Conservation (phyloP, 2,888 invertebrate species). For the Epirrhoe tristata region DNA sequence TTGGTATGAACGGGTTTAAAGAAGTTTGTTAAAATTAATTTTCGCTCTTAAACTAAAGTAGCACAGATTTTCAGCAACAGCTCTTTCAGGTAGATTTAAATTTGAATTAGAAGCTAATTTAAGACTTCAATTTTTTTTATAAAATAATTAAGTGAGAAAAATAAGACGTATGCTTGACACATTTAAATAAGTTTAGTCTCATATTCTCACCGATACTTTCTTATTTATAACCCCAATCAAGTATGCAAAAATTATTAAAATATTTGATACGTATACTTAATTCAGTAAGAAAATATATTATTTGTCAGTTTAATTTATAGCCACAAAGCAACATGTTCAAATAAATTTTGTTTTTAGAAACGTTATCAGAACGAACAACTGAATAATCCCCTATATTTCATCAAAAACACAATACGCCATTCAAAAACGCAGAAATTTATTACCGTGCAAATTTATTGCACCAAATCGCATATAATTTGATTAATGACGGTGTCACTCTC, state of each 20-base stretch:
- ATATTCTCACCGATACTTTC: neutral
- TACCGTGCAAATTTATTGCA: conserved; percentile 58
- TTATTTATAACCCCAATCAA: neutral
- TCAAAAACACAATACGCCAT: conserved; percentile 41
- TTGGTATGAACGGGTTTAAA: neutral
- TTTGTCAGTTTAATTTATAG: conserved; percentile 6
- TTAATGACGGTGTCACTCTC: conserved; percentile 67
- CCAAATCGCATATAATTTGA: conserved; percentile 73
- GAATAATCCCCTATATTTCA: conserved; percentile 38
- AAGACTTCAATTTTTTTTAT: no score
- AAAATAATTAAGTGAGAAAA: no score
- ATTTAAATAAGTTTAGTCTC: neutral
- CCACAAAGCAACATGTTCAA: conserved; percentile 22
- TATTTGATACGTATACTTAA: neutral
- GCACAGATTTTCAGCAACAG: no score
- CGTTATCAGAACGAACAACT: conserved; percentile 18
- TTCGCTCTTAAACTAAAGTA: neutral
- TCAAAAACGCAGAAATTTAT: conserved; percentile 51
- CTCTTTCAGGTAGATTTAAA: no score
- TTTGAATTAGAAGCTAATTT: no score
- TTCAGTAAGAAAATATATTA: conserved; percentile 2
- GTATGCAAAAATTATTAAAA: neutral
- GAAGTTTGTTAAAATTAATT: neutral
- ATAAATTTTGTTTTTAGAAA: conserved; percentile 12
- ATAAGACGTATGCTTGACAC: no score